Base-by-base conservation (phyloP, 2,797 vertebrate species). In the Hipposideros larvatus region DNA sequence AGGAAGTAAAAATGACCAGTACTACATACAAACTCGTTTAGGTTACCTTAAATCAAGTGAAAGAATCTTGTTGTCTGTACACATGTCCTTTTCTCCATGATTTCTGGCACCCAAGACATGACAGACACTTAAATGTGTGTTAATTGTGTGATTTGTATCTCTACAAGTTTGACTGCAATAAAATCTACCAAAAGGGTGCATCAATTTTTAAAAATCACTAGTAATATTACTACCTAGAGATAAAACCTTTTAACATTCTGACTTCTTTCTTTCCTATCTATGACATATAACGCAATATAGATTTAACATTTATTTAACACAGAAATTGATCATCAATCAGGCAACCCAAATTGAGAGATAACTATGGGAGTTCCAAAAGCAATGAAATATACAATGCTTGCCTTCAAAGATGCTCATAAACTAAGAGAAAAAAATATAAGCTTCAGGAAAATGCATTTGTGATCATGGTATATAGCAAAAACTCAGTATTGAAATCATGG, bases 1-100 rank as follows among this genome's bases (percentile, higher is more conserved):
- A 92, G 41, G 13, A 68, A 92, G 37, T 41, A 86, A 87, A 94
- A 83, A 70, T 87, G 65, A 94, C 53, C n/a, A 78, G 51, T 55
- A 57, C 11, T 16, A 87, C 4, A 77, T 21, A 21, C 10, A 37
- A 48, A 11, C 1, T 86, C 63, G 24, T 53, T 86, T 61, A 65
- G 3, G 34, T 51, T 66, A 63, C 11, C 66, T 61, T 73, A 82
- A 61, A 86, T 34, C 6, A 53, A 73, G 6, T 87, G n/a, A 51
- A 75, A 77, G 46, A 77, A 57, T 77, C 6, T 46, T 92, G 1
- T 57, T 87, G 15, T 83, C 41, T 5, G 7, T 46, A 41, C 16
- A 41, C 7, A 15, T 43, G 28, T 34, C 2, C 34, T 87, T 85
- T 91, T 84, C 14, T 46, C 21, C 21, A 43, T 73, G 4, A 22